Evolutionary conservation across 2,888 invertebrate species (phyloP).

Genomic region (Linnaemya vulpina): DNA sequence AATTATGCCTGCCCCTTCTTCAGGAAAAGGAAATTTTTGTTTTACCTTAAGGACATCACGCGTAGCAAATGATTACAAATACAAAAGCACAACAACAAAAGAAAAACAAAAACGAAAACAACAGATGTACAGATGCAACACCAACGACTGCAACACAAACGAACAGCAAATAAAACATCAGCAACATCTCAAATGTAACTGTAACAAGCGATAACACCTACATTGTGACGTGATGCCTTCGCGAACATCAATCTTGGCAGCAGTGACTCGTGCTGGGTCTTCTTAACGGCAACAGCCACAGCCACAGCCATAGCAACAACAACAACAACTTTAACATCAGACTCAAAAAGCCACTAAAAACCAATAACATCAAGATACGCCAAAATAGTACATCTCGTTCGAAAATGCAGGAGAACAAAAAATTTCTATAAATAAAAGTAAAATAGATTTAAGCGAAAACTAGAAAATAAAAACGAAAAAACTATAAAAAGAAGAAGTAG

Average conservation of each 20-base stretch:
- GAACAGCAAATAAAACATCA: slow-evolving; percentile 15
- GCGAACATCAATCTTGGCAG: slow-evolving; percentile 63
- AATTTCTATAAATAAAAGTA: background rate
- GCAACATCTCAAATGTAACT: slow-evolving; percentile 47
- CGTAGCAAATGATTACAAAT: slow-evolving; percentile 79
- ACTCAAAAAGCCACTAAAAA: slow-evolving; percentile 54
- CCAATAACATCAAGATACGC: slow-evolving; percentile 67
- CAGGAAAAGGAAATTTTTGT: slow-evolving; percentile 72
- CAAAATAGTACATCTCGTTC: slow-evolving; percentile 63
- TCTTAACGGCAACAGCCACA: slow-evolving; percentile 32
- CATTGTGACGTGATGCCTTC: slow-evolving; percentile 72
- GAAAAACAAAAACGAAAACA: background rate
- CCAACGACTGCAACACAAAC: background rate
- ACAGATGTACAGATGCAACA: background rate
- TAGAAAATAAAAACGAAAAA: slow-evolving; percentile 35
- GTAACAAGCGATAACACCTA: slow-evolving; percentile 80
- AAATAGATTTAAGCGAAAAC: slow-evolving; percentile 25
- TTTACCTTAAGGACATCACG: slow-evolving; percentile 83
- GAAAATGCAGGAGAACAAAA: slow-evolving; percentile 2
- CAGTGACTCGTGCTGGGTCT: slow-evolving; percentile 69
- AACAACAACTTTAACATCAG: slow-evolving; percentile 4
- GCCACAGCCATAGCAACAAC: background rate
- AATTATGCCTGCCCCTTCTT: slow-evolving; percentile 49
- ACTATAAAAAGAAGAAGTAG: background rate
- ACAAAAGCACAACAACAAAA: slow-evolving; percentile 18